A percentile compares a stretch with the other conserved stretches of the same genome.
phyloP scores from a whole-genome alignment of 2,888 invertebrate genomes.

The Lissonota sp. region DNA sequence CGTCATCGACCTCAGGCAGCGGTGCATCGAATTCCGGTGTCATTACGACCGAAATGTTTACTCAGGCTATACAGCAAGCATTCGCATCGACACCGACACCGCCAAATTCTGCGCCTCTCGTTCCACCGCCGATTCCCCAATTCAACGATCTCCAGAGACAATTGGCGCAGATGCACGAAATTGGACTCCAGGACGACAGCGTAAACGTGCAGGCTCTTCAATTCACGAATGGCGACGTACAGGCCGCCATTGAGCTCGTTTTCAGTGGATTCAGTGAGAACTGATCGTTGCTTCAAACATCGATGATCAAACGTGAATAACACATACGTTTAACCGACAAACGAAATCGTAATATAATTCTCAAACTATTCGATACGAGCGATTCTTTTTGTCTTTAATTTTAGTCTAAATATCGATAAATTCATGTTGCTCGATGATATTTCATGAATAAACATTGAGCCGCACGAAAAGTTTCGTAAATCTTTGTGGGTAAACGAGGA shows the following conservation, averaged over 20 bases:
- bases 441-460: not conserved
- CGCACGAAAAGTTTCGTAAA: not conserved
- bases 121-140: conserved; percentile 71
- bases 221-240: conserved; percentile 93
- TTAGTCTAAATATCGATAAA: no score
- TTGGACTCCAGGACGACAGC: conserved; percentile 94
- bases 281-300: no score
- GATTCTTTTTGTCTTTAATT: no score
- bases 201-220: conserved; percentile 94
- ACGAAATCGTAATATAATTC: no score
- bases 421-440: not conserved
- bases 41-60: conserved; percentile 92
- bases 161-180: conserved; percentile 93
- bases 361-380: no score
- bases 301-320: no score
- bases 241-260: conserved; percentile 95
- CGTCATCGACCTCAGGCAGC: conserved; percentile 71
- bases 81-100: conserved; percentile 82
- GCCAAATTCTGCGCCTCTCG: conserved; percentile 62
- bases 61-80: conserved; percentile 91
- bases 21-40: conserved; percentile 79
- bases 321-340: no score
- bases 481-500: not conserved
- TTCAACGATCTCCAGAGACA: conserved; percentile 83
- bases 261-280: conserved; percentile 87